Evolutionary conservation across 2,888 invertebrate species (phyloP), one percentile per base, ranked within the genome.

Genomic region (Blera fallax): DNA sequence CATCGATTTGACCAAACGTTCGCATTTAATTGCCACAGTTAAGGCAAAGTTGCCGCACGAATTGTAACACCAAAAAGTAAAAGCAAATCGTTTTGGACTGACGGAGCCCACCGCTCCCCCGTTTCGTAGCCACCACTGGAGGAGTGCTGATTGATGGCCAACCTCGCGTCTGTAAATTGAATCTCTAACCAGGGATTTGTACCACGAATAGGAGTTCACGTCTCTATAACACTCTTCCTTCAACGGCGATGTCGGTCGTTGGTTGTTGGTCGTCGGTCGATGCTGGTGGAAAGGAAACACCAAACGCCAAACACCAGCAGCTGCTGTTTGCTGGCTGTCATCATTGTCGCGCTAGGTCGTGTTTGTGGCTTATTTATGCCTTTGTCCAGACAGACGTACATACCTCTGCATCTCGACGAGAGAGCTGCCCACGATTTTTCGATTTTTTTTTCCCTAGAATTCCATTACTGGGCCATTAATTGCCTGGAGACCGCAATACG

Each of bases 351-450:
- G 81, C 70, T 67, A 45, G 72, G 76, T 85, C 85, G 85, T 85
- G 85, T 81, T 85, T 81, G 85, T 85, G 81, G 85, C 81, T 85
- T 85, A 85, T 85, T 85, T 81, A 85, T 85, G 85, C 81, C 60
- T 80, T 50, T 37, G 70, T 64, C 74, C 69, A 80, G 80, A 80
- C 80, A 79, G 50, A 76, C 76, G 65, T 74, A 72, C 37, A 4
- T 24, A 24, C 24, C 24, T 24, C 18, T 79, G 65, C 56, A 54
- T 58, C 64, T 65, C 43, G 69, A 69, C 52, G 29, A 34, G 54
- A 62, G 62, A 34, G 81, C 85, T 85, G 81, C 85, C 85, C 85
- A 85, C 85, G 85, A 85, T 62, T 81, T 84, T 80, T 52, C 24
- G 67, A 76, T 76, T 54, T 7, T 32, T 52, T 34, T 77, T 34